Conservation (phyloP, 2,888 invertebrate species). For the Napeogenes sylphis region DNA sequence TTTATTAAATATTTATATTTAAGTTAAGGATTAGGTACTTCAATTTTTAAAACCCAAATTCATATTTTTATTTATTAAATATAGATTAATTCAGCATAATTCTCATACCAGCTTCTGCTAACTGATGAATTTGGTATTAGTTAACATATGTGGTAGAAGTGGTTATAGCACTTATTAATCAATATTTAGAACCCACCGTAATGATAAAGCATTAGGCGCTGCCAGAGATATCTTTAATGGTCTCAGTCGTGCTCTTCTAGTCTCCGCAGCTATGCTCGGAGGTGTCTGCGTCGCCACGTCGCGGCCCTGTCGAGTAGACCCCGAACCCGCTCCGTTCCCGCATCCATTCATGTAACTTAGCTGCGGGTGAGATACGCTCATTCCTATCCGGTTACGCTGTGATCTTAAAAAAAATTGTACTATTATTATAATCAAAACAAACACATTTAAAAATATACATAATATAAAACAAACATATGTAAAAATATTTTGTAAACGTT, state of each 20-base stretch:
- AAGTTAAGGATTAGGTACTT: no score
- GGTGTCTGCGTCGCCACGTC: constrained; percentile 86
- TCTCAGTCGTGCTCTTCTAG: constrained; percentile 61
- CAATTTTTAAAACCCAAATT: no score
- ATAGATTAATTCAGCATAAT: no score
- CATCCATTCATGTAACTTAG: constrained; percentile 80
- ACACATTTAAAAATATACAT: background rate
- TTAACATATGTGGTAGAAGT: no score
- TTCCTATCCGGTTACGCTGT: constrained; percentile 71
- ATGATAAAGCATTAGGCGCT: constrained; percentile 61
- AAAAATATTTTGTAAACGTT: no score
- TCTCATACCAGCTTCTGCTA: no score
- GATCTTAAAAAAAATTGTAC: constrained; percentile 38
- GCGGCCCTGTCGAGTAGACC: constrained; percentile 58
- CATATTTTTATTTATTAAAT: no score
- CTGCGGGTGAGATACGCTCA: constrained; percentile 77
- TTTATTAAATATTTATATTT: no score
- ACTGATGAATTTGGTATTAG: no score
- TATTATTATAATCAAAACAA: background rate
- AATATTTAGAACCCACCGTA: constrained; percentile 49
- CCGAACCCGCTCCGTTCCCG: constrained; percentile 43
- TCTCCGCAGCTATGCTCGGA: constrained; percentile 83
- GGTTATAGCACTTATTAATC: background rate
- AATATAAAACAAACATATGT: no score
- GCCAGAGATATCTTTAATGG: constrained; percentile 61